A percentile compares a stretch with the other conserved stretches of the same genome.
phyloP scores from a whole-genome alignment of 2,113 vertebrate genomes.

The Sigmodon hispidus region DNA sequence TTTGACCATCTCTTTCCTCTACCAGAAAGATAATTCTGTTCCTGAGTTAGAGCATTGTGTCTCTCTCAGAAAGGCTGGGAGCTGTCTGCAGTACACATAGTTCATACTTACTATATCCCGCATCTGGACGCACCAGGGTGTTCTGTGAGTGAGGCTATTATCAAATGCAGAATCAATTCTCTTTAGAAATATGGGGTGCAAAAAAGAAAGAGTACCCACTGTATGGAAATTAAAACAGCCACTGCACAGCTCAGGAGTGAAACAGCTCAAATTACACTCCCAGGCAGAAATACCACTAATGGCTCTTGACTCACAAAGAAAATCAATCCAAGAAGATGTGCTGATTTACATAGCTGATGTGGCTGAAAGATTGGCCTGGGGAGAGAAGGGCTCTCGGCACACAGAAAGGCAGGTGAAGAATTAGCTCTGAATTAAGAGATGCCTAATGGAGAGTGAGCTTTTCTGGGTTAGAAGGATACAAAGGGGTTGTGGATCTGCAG shows the following conservation, averaged over 20 bases:
- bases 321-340: conserved; percentile 85
- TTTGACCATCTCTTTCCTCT: conserved; percentile 73
- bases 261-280: conserved; percentile 85
- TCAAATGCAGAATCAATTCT: conserved; percentile 79
- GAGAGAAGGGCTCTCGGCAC: conserved; percentile 75
- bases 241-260: conserved; percentile 83
- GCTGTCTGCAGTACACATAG: conserved; percentile 74
- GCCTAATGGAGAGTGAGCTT: conserved; percentile 80
- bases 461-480: conserved; percentile 66
- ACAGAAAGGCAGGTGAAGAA: conserved; percentile 76
- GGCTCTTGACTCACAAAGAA: conserved; percentile 85
- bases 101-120: conserved; percentile 65
- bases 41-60: conserved; percentile 68
- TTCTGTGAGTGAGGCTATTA: conserved; percentile 75
- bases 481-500: conserved; percentile 69
- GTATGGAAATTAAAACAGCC: conserved; percentile 85
- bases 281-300: conserved; percentile 83
- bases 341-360: conserved; percentile 86
- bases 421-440: conserved; percentile 73
- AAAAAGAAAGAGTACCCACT: conserved; percentile 73
- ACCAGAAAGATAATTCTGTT: conserved; percentile 78
- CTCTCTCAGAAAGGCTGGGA: conserved; percentile 76
- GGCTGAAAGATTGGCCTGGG: conserved; percentile 79
- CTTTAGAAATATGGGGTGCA: conserved; percentile 76
- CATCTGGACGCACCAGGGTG: conserved; percentile 72